Percentiles rank a stretch among this genome's conserved stretches.
Evolutionary conservation across 2,797 vertebrate genomes (phyloP).

Genomic region (Sebastes variabilis): DNA sequence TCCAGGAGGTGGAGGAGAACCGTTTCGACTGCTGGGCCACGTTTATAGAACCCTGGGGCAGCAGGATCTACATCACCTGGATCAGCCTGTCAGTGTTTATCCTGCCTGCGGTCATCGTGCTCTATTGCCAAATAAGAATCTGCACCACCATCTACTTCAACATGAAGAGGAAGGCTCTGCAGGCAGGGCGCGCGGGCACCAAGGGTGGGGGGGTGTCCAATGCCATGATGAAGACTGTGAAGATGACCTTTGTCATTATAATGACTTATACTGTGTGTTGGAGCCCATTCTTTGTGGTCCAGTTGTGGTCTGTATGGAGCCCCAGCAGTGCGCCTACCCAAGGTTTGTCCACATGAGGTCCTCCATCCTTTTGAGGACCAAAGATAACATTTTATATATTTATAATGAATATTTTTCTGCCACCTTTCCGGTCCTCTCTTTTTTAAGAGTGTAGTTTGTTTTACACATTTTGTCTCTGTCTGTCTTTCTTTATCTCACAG

Average conservation of each 20-base stretch:
- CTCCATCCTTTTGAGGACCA: background rate
- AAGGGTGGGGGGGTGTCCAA: conserved; percentile 81
- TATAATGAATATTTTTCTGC: background rate
- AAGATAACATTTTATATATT: background rate
- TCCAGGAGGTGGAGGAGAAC: conserved; percentile 83
- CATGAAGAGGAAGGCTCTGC: conserved; percentile 78
- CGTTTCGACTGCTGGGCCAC: conserved; percentile 90
- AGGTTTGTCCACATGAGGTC: conserved; percentile 60
- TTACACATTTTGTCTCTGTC: background rate
- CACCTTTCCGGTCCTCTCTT: too few species aligned
- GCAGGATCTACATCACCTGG: conserved; percentile 87
- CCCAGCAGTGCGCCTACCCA: conserved; percentile 81
- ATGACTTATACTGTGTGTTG: conserved; percentile 87
- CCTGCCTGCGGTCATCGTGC: conserved; percentile 82
- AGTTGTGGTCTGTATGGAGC: conserved; percentile 92
- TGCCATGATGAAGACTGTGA: conserved; percentile 89
- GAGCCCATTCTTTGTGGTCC: conserved; percentile 90
- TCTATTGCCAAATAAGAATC: conserved; percentile 88
- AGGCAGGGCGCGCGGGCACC: conserved; percentile 74
- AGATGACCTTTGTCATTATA: conserved; percentile 92
- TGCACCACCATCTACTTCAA: conserved; percentile 89
- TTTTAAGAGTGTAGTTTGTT: background rate
- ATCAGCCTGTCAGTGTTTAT: conserved; percentile 86
- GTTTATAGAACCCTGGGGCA: conserved; percentile 86
- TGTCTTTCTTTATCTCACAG: conserved; percentile 55